Conservation (phyloP, 2,797 vertebrate species). For the Hapalemur alaotrensis region DNA sequence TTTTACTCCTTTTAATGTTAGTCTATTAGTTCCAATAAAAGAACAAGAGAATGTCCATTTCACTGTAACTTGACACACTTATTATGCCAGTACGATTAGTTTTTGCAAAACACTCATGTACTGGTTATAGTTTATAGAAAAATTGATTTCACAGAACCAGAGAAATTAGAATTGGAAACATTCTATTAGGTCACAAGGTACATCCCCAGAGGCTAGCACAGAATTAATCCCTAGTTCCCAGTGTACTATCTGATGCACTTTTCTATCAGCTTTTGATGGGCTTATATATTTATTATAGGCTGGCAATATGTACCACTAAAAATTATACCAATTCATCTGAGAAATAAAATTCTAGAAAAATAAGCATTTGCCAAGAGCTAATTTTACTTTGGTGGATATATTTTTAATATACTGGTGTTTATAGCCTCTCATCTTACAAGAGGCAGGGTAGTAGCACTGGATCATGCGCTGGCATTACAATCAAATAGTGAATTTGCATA, state of each 20-base stretch:
- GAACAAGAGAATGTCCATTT: conserved; percentile 68
- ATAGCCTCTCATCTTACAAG: conserved; percentile 69
- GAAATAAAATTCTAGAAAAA: conserved; percentile 76
- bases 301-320: conserved; percentile 2
- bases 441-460: conserved; percentile 30
- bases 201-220: conserved; percentile 40
- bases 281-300: conserved; percentile 66
- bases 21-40: conserved; percentile 70
- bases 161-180: conserved; percentile 74
- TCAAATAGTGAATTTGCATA: conserved; percentile 63
- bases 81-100: conserved; percentile 66
- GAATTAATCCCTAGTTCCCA: conserved; percentile 67
- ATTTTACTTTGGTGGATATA: conserved; percentile 75
- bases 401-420: conserved; percentile 77
- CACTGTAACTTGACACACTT: conserved; percentile 23
- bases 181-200: conserved; percentile 67
- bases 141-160: conserved; percentile 78
- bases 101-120: conserved; percentile 56
- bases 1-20: conserved; percentile 62
- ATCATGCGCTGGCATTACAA: conserved; percentile 65
- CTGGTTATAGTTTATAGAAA: conserved; percentile 71
- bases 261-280: conserved; percentile 71
- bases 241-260: conserved; percentile 58
- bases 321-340: conserved; percentile 69
- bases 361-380: conserved; percentile 64